Evolutionary conservation across 1,140 invertebrate species (phyloP), one percentile per base, ranked within the genome.

Genomic region (Leucophenga varia): DNA sequence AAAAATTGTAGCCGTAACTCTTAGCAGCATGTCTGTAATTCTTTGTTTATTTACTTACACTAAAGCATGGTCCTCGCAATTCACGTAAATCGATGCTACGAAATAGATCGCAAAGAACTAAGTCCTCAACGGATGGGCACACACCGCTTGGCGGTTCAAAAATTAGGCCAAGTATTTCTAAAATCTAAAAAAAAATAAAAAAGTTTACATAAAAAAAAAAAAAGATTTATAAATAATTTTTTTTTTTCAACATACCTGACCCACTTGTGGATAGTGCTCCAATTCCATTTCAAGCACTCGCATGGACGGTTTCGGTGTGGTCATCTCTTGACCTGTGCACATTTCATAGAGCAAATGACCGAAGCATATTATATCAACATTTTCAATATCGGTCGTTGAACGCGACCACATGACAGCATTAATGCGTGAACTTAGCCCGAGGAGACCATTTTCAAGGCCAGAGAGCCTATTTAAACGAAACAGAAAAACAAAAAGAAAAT

Each of bases 281-380:
- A 93, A 75, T 61, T 91, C 88, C 20, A 82, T 75, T 52, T 81
- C 81, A 54, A 90, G 77, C 61, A 90, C 86, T 49, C 81, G 80
- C 53, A 82, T 78, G 49, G 83, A 85, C 14, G 89, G 88, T 58
- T 87, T 82, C 12, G 89, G 82, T 43, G 82, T 80, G 52, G 84
- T 82, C 36, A 93, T 76, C 63, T 93, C 90, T 53, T 87, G 86
- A 22, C 90, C 91, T 17, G 88, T 84, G 61, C 88, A 88, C 91
- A 95, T 95, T 79, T 95, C 91, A 76, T 90, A 94, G 21, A 95
- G 77, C 56, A 95, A 81, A 72, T 92, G 88, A 3, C 83, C 84
- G 64, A 95, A 90, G 48, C 86, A 89, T 43, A 93, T 78, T 1
- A 85, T 83, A 72, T 92, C 90, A 16, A 81, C 74, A 59, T 74